Base-by-base conservation (phyloP, 2,888 invertebrate genomes). In the Boloria euphrosyne region DNA sequence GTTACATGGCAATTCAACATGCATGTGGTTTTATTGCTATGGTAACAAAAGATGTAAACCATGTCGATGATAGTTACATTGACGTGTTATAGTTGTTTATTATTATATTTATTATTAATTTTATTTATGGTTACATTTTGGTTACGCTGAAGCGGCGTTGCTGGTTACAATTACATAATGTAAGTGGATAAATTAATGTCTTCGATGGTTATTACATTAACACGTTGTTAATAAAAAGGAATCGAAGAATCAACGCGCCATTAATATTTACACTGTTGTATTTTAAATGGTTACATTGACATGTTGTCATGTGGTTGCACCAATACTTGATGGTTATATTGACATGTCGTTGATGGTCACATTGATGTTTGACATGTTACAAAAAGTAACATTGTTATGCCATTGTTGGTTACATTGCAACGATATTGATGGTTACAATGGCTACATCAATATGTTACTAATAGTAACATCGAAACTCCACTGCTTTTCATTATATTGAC, bases 151-250 rank as follows among this genome's bases (percentile, higher is more conserved):
- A 4, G 18, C 51, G 4, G 18, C 2, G 4, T 10, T 44, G 31
- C 44, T 54, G 18, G 16, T 53, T 62, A 62, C 27, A 16, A 4
- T 62, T 16, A n/a, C 38, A 50, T 53, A 44, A 46, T 47, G 31
- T 72, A 22, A 53, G 49, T 65, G 47, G 60, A 68, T 66, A 65
- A 62, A 65, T 27, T 55, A 53, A 22, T 31, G 17, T 55, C 13
- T 10, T 18, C 10, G n/a, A 43, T 62, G 62, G 66, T 68, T 69
- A 67, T 65, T n/a, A n/a, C n/a, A 62, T 61, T 22, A 13, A 17
- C 4, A 4, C 47, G 44, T 64, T 44, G 50, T 51, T 58, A 17
- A 22, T 22, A 3, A 22, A 2, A 22, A 22, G 2, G n/a, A n/a
- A 22, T 22, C 22, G n/a, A 62, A 16, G 22, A 50, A 13, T 60